Evolutionary conservation across 2,113 vertebrate genomes (phyloP), one percentile per base, ranked within the genome.

Genomic region (Siniperca knerii): DNA sequence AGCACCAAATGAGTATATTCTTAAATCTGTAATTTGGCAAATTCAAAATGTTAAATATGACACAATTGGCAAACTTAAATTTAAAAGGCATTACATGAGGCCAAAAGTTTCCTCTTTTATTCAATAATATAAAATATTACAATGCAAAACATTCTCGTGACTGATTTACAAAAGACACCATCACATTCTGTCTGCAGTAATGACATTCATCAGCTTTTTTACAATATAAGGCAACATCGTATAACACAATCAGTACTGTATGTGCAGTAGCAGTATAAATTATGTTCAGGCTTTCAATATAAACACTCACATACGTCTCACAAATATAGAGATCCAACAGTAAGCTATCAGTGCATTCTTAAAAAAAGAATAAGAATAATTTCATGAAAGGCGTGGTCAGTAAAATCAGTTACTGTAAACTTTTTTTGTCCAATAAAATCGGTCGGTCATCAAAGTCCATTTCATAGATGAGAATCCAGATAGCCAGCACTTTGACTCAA

Each of bases 51-150:
- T 85, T 5, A 57, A 11, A 1, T n/a, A 25, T n/a, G 8, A 57
- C 23, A 37, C 4, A 40, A 20, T 0, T 0, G 12, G 25, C 6
- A 65, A 35, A n/a, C 6, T 12, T 73, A 18, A n/a, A 64, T 58
- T 48, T 29, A 62, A 83, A 69, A 55, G 20, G 73, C 18, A 68
- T 82, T 71, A 72, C 42, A 74, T 48, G 20, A 72, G 66, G 73
- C 60, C 37, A 54, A 87, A 71, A 44, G 13, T 75, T 72, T 44
- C 25, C 57, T 80, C 46, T 69, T 91, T 88, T 87, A 92, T 87
- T 89, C 44, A 77, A 81, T 67, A 67, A 72, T 91, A 92, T 79
- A 92, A 94, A 94, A 93, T 87, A 90, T 83, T 65, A 84, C 54
- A 70, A 87, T 79, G 87, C 67, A 92, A 91, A 91, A 90, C 83